phyloP scores from a whole-genome alignment of 2,797 vertebrate species.

The Percopsis omiscomaycus region DNA sequence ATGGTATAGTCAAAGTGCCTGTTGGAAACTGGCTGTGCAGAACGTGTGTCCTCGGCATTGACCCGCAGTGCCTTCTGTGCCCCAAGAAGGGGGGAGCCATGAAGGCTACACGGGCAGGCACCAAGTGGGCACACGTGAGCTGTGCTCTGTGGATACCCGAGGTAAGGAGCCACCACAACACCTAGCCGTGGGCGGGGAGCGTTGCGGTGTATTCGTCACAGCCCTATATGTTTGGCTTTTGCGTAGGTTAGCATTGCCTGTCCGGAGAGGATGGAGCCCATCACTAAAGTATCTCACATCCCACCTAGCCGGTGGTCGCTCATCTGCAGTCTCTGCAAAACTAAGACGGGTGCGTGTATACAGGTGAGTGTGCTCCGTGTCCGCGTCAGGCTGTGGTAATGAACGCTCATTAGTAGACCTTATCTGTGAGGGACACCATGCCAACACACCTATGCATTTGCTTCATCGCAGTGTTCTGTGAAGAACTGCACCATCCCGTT shows the following conservation, averaged over 20 bases:
- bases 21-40: constrained; percentile 97
- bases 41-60: constrained; percentile 90
- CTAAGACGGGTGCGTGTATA: constrained; percentile 98
- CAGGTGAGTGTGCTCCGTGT: constrained; percentile 79
- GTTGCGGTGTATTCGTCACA: background rate
- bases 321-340: constrained; percentile 95
- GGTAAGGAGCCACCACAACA: constrained; percentile 69
- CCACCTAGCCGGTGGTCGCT: constrained; percentile 97
- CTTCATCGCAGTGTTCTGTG: constrained; percentile 85
- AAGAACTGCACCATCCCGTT: constrained; percentile 98
- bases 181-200: background rate
- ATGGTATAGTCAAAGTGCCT: constrained; percentile 95
- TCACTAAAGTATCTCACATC: constrained; percentile 98
- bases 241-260: constrained; percentile 95
- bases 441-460: background rate
- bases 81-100: constrained; percentile 96
- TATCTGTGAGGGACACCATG: background rate
- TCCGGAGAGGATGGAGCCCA: constrained; percentile 98
- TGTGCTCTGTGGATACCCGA: constrained; percentile 99
- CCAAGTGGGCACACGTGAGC: constrained; percentile 98
- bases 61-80: constrained; percentile 94
- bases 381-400: background rate
- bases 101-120: constrained; percentile 94
- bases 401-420: background rate
- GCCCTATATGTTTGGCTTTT: background rate